Evolutionary conservation across 2,113 vertebrate species (phyloP).

Genomic region (Phalacrocorax brasilianus): DNA sequence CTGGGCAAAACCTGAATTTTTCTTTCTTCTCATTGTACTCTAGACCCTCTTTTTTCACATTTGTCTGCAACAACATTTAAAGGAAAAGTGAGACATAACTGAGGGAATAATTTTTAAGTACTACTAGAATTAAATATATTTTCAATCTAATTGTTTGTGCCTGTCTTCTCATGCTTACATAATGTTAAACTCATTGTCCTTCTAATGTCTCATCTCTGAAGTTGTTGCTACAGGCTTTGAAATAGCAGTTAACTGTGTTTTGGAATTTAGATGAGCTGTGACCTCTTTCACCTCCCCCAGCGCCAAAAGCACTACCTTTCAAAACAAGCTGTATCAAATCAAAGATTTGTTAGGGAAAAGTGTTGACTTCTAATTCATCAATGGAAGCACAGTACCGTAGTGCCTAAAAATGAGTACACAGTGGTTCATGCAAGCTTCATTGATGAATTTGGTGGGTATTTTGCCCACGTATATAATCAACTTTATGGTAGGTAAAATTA

Average conservation of each 20-base stretch:
- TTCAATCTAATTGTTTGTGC: not conserved
- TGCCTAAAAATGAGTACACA: not conserved
- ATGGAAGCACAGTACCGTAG: not conserved
- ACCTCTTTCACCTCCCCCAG: not conserved
- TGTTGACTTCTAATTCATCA: not conserved
- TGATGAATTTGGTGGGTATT: not conserved
- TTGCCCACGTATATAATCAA: accelerated
- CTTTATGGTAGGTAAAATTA: not conserved
- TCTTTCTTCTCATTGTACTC: not conserved
- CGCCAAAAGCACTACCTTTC: conserved; percentile 1
- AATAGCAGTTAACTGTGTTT: conserved; percentile 18
- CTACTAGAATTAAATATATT: not conserved
- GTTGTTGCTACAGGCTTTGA: conserved; percentile 41
- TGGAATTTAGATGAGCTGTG: conserved; percentile 38
- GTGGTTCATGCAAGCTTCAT: not conserved
- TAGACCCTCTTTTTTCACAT: not conserved
- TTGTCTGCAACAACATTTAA: not conserved
- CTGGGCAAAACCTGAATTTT: not conserved
- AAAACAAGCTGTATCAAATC: not conserved
- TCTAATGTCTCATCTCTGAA: conserved; percentile 7
- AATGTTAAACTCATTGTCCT: not conserved
- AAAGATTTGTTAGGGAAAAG: not conserved
- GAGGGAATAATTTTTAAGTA: not conserved
- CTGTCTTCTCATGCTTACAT: not conserved
- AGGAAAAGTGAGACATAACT: not conserved